phyloP scores from a whole-genome alignment of 2,113 vertebrate genomes.

The Tetrax tetrax region DNA sequence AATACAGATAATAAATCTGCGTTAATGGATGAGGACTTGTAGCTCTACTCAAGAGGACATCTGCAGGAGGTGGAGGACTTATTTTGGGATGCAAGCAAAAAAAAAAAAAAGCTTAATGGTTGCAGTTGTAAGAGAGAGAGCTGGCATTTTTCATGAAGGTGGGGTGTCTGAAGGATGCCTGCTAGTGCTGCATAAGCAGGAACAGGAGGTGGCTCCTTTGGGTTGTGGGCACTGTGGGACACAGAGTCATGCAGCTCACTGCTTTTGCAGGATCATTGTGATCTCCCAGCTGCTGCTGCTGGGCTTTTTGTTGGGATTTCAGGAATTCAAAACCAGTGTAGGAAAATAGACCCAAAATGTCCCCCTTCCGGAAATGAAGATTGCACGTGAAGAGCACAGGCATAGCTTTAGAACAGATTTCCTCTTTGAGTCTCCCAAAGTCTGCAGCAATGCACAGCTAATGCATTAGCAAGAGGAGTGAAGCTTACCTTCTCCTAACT shows the following conservation, averaged over 20 bases:
- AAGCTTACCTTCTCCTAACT: background rate
- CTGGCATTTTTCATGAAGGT: background rate
- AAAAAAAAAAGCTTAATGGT: background rate
- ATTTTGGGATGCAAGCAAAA: background rate
- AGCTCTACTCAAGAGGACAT: background rate
- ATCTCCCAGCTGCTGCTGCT: background rate
- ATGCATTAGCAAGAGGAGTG: background rate
- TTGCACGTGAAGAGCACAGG: background rate
- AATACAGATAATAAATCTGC: background rate
- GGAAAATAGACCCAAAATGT: background rate
- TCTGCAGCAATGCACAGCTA: background rate
- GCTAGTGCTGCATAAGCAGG: fast-evolving
- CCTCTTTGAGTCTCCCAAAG: background rate
- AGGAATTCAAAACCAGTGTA: background rate
- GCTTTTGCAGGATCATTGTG: background rate
- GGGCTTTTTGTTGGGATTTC: background rate
- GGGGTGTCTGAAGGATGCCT: background rate
- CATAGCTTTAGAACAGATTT: background rate
- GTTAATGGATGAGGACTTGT: background rate
- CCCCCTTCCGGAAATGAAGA: background rate
- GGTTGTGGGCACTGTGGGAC: background rate
- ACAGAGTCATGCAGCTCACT: background rate
- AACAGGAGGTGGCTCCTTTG: background rate
- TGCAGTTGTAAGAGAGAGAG: background rate
- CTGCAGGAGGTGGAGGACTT: background rate